Base-by-base conservation (phyloP, 1,140 invertebrate species). In the Anastrepha obliqua region DNA sequence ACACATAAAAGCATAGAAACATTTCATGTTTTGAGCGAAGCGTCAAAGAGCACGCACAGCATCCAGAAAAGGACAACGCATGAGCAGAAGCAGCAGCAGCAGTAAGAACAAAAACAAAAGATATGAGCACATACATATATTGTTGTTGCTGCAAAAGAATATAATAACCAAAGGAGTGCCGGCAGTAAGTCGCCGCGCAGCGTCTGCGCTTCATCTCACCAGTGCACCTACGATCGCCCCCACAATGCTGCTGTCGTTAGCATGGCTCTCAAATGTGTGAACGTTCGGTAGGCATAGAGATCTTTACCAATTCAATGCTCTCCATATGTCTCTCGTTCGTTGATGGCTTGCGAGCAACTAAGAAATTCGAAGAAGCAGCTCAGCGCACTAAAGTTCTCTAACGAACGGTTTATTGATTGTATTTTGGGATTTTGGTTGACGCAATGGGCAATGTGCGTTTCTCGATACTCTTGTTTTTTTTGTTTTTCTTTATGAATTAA, bases 381-480 rank as follows among this genome's bases (percentile, higher is more conserved):
- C 6, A 55, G 11, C 6, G 11, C 51, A 11, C 6, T 55, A 11
- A 55, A 55, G 51, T 55, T 8, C 11, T 8, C 51, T 11, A 55
- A 55, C 11, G 11, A 55, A 55, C 51, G 11, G 51, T 2, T 55
- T 55, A 0, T 55, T 55, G 42, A 13, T n/a, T 58, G 44, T 17
- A 51, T 55, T 81, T 81, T 9, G 74, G n/a, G 47, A 47, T 81
- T 55, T 81, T 81, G 74, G 51, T 51, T 81, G 74, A 81, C 74
- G 74, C 55, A 81, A 81, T 81, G 44, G 15, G 44, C 44, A 47
- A 4, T 74, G 67, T 81, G 6, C 20, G 39, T 42, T 81, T 9
- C 6, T 55, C 42, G 17, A 55, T 29, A 29, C 29, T 81, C 20
- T 29, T 62, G 60, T 62, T 62, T 67, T 67, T 7, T 67, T 67